These are phyloP conservation scores for Riparia riparia DNA, from an alignment of 2,113 vertebrate species.

Conservation along the genomic window DNA sequence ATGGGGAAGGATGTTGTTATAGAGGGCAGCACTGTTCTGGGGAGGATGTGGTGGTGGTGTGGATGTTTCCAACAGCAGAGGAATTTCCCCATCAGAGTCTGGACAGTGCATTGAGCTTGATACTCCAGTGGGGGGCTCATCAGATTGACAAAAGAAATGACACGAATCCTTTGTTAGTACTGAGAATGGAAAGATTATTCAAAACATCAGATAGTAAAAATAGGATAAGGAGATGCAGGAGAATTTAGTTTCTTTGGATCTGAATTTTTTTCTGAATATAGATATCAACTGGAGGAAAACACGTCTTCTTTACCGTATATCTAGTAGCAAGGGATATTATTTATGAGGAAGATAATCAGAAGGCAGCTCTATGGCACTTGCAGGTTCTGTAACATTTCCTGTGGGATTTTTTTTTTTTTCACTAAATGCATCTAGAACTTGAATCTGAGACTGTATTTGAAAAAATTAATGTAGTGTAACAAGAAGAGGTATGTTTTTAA, in stretches of 20 bases:
- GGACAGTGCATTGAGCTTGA: background rate
- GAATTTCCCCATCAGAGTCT: background rate
- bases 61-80: background rate
- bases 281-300: background rate
- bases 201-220: background rate
- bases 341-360: background rate
- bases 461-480: background rate
- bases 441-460: background rate
- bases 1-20: background rate
- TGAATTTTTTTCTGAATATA: background rate
- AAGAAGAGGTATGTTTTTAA: background rate
- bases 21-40: background rate
- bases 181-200: background rate
- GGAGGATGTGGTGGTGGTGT: fast-evolving
- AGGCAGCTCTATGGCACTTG: background rate
- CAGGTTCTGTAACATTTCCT: background rate
- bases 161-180: fast-evolving
- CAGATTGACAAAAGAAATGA: background rate
- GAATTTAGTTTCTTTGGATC: background rate
- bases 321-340: background rate
- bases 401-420: background rate
- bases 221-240: background rate
- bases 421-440: background rate
- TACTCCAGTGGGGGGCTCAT: background rate
- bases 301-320: background rate